Conservation (phyloP, 1,140 invertebrate species). For the Proctacanthus coquilletti region DNA sequence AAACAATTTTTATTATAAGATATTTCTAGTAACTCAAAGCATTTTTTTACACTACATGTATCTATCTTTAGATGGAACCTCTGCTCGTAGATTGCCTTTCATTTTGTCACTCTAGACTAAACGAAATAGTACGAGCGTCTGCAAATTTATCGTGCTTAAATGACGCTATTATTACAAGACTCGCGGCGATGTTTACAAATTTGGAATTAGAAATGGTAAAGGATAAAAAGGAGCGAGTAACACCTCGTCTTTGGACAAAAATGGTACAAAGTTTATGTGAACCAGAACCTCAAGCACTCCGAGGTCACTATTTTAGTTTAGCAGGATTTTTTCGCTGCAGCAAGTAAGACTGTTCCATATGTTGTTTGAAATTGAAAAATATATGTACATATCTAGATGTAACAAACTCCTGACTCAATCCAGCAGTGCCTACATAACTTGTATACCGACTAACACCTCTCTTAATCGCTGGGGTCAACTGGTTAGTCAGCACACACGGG, state of each 20-base stretch:
- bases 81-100: conserved; percentile 65
- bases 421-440: conserved; percentile 47
- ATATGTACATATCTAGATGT: conserved; percentile 26
- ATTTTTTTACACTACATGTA: too few species aligned
- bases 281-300: conserved; percentile 47
- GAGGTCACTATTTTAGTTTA: conserved; percentile 63
- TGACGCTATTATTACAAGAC: conserved; percentile 49
- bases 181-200: conserved; percentile 67
- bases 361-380: too few species aligned
- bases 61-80: conserved; percentile 62
- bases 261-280: conserved; percentile 59
- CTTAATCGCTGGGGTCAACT: conserved; percentile 52
- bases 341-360: conserved; percentile 31
- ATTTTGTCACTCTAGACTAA: conserved; percentile 64
- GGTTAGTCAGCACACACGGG: conserved; percentile 50
- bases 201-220: conserved; percentile 56
- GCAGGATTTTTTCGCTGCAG: conserved; percentile 55
- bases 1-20: too few species aligned
- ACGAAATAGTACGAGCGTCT: conserved; percentile 59
- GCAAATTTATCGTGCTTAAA: conserved; percentile 68
- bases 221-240: conserved; percentile 70
- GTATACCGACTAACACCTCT: conserved; percentile 47
- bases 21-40: too few species aligned
- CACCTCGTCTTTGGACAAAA: conserved; percentile 66
- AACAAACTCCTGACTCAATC: conserved; percentile 39